These are phyloP conservation scores for Euzetes globulus DNA, from an alignment of 2,888 invertebrate species.

Conservation along the genomic window DNA sequence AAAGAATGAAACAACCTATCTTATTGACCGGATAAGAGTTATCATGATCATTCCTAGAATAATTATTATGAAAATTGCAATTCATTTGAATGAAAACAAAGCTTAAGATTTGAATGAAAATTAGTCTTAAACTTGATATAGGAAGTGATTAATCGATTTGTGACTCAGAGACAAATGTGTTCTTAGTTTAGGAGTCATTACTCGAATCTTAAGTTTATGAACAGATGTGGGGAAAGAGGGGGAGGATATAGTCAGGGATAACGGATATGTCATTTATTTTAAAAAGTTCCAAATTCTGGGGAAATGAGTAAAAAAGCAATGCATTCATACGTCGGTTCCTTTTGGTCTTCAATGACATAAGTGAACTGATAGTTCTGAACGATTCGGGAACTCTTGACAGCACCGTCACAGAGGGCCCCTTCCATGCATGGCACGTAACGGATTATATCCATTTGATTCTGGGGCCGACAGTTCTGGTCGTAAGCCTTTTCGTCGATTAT, in stretches of 20 bases:
- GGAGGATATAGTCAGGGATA: neutral
- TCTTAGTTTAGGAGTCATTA: too few relatives aligned
- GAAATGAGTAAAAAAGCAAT: slow-evolving; percentile 37
- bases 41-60: too few relatives aligned
- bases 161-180: too few relatives aligned
- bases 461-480: slow-evolving; percentile 62
- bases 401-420: slow-evolving; percentile 68
- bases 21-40: too few relatives aligned
- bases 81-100: too few relatives aligned
- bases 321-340: slow-evolving; percentile 68
- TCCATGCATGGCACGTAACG: slow-evolving; percentile 75
- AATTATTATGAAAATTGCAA: too few relatives aligned
- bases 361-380: slow-evolving; percentile 85
- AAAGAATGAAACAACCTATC: too few relatives aligned
- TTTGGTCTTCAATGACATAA: slow-evolving; percentile 78
- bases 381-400: slow-evolving; percentile 60
- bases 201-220: too few relatives aligned
- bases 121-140: too few relatives aligned
- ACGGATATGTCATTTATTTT: neutral
- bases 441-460: slow-evolving; percentile 65
- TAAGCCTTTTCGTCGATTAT: slow-evolving; percentile 73
- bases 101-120: too few relatives aligned
- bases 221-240: too few relatives aligned
- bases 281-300: neutral
- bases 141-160: too few relatives aligned